Percentiles rank a stretch among this genome's conserved stretches.
Conservation (phyloP, 2,113 vertebrate species). For the Rissa tridactyla region DNA sequence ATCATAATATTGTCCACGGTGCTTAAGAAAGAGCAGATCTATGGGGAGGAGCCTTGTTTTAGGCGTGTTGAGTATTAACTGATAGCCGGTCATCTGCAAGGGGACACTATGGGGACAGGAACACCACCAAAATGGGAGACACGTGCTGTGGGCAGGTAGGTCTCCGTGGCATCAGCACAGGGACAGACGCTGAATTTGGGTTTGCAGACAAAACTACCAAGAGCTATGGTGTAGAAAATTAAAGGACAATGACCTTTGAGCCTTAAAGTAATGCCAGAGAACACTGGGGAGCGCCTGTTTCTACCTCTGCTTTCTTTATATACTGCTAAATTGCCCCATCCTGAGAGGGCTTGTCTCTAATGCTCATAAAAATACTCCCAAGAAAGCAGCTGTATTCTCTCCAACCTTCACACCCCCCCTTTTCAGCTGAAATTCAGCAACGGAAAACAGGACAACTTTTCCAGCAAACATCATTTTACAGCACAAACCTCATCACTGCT, state of each 20-base stretch:
- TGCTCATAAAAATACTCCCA: not conserved
- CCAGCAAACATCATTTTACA: not conserved
- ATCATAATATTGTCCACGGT: fast-evolving
- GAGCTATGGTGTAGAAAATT: not conserved
- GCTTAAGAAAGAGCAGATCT: not conserved
- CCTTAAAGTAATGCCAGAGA: not conserved
- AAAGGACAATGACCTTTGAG: not conserved
- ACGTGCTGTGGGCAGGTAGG: fast-evolving
- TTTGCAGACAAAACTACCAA: not conserved
- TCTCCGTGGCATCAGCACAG: not conserved
- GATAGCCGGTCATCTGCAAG: not conserved
- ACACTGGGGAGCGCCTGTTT: not conserved
- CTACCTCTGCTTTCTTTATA: not conserved
- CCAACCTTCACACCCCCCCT: not conserved
- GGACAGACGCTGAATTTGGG: not conserved
- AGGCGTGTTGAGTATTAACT: not conserved
- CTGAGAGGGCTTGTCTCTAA: not conserved
- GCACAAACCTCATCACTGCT: not conserved
- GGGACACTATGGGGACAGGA: not conserved
- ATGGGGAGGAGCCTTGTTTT: not conserved
- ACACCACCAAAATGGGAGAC: not conserved
- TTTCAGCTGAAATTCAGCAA: not conserved
- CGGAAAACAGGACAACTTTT: conserved; percentile 1
- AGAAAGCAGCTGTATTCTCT: not conserved
- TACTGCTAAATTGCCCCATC: not conserved